Percentiles rank a stretch among this genome's conserved stretches.
phyloP scores from a whole-genome alignment of 2,797 vertebrate genomes.

The Tokudaia tokunoshimensis region DNA sequence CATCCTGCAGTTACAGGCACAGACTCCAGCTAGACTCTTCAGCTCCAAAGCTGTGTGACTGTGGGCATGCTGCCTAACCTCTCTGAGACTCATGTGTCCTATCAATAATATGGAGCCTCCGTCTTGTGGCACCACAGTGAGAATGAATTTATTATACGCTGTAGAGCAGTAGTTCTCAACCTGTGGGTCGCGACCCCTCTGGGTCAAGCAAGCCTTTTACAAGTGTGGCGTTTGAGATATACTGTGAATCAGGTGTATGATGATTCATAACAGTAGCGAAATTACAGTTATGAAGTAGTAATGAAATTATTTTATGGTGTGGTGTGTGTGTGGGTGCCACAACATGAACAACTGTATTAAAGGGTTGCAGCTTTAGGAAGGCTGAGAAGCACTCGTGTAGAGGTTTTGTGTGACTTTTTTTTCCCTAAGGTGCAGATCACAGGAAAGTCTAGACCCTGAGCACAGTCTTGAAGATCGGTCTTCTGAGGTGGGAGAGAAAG shows the following conservation, averaged over 20 bases:
- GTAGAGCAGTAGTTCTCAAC: background rate
- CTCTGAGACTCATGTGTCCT: background rate
- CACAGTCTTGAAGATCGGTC: background rate
- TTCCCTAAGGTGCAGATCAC: background rate
- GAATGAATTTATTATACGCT: background rate
- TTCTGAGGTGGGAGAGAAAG: background rate
- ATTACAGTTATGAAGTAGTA: background rate
- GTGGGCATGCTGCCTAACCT: background rate
- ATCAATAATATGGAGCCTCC: background rate
- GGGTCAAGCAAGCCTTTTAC: background rate
- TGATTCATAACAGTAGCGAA: no score
- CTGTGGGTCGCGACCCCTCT: background rate
- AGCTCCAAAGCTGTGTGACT: background rate
- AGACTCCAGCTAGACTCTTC: background rate
- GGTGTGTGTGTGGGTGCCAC: no score
- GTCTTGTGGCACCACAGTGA: background rate
- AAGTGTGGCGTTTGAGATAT: background rate
- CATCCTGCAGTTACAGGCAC: accelerated
- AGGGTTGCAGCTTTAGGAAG: no score
- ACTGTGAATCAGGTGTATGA: no score
- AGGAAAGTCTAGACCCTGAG: background rate
- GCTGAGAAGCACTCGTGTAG: no score
- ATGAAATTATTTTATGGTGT: background rate
- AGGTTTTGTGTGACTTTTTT: background rate
- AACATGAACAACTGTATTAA: background rate